phyloP scores from a whole-genome alignment of 2,797 vertebrate species.

The Pogoniulus pusillus region DNA sequence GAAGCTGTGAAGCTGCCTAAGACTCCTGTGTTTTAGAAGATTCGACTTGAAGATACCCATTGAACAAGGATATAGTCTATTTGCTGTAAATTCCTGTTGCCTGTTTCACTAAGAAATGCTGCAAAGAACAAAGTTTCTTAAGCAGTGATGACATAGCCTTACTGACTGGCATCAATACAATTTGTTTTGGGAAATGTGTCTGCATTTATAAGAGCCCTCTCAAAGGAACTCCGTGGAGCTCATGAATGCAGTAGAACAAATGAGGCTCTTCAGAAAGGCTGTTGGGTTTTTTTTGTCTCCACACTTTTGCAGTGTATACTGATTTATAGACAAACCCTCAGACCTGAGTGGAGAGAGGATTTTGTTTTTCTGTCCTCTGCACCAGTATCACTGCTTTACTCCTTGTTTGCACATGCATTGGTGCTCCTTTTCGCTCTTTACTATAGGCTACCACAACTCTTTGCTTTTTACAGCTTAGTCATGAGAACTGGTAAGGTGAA shows the following conservation, averaged over 20 bases:
- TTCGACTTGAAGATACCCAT: not conserved
- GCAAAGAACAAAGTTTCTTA: not conserved
- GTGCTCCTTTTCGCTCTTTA: not conserved
- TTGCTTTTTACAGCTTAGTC: not conserved
- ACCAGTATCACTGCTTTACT: not conserved
- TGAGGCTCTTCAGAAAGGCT: not conserved
- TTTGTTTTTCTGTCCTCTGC: not conserved
- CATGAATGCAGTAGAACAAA: not conserved
- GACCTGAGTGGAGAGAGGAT: not conserved
- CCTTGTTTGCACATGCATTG: not conserved
- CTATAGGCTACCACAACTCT: not conserved
- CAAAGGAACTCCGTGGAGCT: not conserved
- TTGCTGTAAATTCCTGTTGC: not conserved
- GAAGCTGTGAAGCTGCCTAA: not conserved
- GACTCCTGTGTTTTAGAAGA: not conserved
- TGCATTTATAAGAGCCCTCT: not conserved
- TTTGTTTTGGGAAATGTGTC: not conserved
- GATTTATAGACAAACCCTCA: not conserved
- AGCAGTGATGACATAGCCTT: not conserved
- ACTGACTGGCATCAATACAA: not conserved
- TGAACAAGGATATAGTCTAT: not conserved
- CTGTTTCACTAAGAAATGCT: not conserved
- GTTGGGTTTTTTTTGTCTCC: not conserved
- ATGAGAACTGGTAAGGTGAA: not conserved
- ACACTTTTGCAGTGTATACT: not conserved